Evolutionary conservation across 1,140 invertebrate species (phyloP).

Genomic region (Acromyrmex echinatior): DNA sequence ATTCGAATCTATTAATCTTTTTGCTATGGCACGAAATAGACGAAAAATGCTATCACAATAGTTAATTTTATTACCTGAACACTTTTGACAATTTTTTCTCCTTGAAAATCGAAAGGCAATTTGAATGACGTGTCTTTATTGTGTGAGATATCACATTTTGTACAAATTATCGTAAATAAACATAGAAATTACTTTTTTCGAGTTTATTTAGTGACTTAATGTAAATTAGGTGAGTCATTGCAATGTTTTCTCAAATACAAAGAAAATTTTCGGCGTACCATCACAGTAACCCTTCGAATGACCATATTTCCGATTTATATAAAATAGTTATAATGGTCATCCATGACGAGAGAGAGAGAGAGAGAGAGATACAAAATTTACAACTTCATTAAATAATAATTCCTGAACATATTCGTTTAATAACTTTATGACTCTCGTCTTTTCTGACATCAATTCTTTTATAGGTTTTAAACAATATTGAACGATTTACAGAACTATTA

Average conservation of each 20-base stretch:
- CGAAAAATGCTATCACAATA: not conserved
- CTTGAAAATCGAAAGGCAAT: not conserved
- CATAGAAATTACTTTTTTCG: not conserved
- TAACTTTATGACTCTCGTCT: not conserved
- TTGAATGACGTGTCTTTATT: not conserved
- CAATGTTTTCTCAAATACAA: not conserved
- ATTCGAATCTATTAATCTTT: constrained; percentile 1
- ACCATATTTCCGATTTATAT: not conserved
- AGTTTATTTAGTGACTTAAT: constrained; percentile 21
- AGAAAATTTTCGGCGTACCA: not conserved
- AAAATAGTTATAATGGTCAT: not conserved
- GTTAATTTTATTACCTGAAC: not conserved
- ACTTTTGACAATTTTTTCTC: not conserved
- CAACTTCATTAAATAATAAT: constrained; percentile 15
- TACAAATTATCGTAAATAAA: constrained; percentile 1
- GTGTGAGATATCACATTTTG: not conserved
- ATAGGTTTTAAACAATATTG: not conserved
- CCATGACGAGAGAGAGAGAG: no score
- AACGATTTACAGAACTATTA: not conserved
- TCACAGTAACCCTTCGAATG: not conserved
- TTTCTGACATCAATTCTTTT: not conserved
- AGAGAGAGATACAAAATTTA: no score
- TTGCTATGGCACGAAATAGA: not conserved
- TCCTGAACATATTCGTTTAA: not conserved
- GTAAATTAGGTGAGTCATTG: constrained; percentile 17